phyloP scores from a whole-genome alignment of 2,888 invertebrate genomes.

The Tenodera sinensis region DNA sequence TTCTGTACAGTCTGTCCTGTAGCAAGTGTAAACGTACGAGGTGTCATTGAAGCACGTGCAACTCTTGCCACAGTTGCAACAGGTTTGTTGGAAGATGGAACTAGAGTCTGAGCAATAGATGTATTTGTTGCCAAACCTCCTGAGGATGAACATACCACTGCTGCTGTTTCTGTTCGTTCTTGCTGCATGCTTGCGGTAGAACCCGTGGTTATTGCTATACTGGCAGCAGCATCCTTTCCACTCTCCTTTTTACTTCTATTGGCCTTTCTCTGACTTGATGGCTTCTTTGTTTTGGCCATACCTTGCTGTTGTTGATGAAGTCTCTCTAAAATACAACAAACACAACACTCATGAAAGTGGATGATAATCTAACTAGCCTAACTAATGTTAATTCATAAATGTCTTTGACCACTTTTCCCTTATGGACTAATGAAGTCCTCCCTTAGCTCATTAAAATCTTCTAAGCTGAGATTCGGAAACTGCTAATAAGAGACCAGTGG shows the following conservation, averaged over 20 bases:
- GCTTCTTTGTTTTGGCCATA: slow-evolving; percentile 49
- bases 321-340: slow-evolving; percentile 48
- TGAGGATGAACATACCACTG: background rate
- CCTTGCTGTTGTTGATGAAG: slow-evolving; percentile 66
- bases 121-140: background rate
- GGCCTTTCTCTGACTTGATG: slow-evolving; percentile 45
- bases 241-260: slow-evolving; percentile 21
- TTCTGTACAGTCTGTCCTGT: slow-evolving; percentile 19
- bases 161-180: background rate
- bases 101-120: background rate
- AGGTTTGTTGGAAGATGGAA: slow-evolving; percentile 41
- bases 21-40: slow-evolving; percentile 29
- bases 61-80: slow-evolving; percentile 23
- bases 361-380: background rate
- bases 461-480: no score
- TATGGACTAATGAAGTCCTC: no score
- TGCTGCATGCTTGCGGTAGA: background rate
- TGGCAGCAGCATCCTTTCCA: slow-evolving; percentile 7
- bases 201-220: background rate
- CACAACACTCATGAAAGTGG: background rate
- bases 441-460: no score
- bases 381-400: background rate
- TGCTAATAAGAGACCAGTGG: no score
- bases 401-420: background rate
- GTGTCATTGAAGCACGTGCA: slow-evolving; percentile 26